Evolutionary conservation across 2,113 vertebrate genomes (phyloP), one percentile per base, ranked within the genome.

Genomic region (Oenanthe oenanthe): DNA sequence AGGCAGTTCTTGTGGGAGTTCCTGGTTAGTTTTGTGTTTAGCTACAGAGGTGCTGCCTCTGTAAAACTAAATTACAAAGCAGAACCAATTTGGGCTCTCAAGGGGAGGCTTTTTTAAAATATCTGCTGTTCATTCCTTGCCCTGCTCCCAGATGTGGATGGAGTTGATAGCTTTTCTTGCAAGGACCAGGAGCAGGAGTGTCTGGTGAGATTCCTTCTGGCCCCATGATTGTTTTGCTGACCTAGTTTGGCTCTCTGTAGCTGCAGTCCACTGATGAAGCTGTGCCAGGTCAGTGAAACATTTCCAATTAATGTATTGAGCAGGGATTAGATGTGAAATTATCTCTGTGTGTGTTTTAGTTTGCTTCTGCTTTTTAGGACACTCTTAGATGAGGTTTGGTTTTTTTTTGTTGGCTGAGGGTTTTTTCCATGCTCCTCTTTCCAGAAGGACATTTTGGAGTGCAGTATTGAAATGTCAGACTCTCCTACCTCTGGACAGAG

Each of bases 301-400:
- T 34, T 85, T 56, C 24, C 31, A 92, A 12, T 93, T 71, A 68
- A 81, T 34, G 36, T 42, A 26, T n/a, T 51, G 63, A 63, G 18
- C 51, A 68, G 68, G 83, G 76, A 90, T 86, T 89, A 54, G 45
- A 32, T 71, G 68, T 32, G 58, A 61, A 56, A 77, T 21, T 9
- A 68, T 13, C 51, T 89, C 45, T 2, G 9, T 6, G 7, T 20
- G 40, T 5, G 2, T 68, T 93, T 84, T 15, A 54, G 13, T 87
- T 86, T 63, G 14, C 22, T 21, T 60, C 61, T 92, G 82, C n/a
- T 57, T 74, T 71, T 82, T 68, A 7, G 24, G 56, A 28, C 13
- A 4, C 29, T 36, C 15, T 31, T 7, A 9, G 1, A 4, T 26
- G 8, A 31, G n/a, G 10, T 2, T 6, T 12, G 4, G 3, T 38